Evolutionary conservation across 2,797 vertebrate species (phyloP), one percentile per base, ranked within the genome.

Genomic region (Tokudaia muenninki): DNA sequence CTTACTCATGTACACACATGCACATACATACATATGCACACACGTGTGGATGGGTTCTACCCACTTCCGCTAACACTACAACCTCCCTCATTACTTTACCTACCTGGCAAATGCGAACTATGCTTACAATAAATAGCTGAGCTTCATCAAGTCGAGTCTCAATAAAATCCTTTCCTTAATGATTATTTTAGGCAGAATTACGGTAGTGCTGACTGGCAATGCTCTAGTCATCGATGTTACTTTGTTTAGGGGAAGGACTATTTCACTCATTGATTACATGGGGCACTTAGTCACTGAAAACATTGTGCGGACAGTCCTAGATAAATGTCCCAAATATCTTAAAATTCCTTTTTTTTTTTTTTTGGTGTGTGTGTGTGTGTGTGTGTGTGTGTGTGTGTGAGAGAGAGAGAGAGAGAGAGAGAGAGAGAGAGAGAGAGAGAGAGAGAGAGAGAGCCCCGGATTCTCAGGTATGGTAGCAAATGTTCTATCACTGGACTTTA

Each of bases 231-330:
- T 77, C 67, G 63, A 50, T 52, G n/a, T 70, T 63, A 47, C 75
- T 44, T 75, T 75, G 37, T 44, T 75, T 44, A 75, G 8, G 22
- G 74, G 41, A 75, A 75, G 41, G 4, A 94, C 47, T 29, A 89
- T 79, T 92, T 63, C 41, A 34, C 13, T 24, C 55, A n/a, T 10
- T 91, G 65, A 81, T 70, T 57, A 82, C 50, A 50, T n/a, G 24
- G 67, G 74, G 67, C 78, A 63, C 37, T 87, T 90, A 82, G 70
- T 94, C 52, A 77, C 9, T 61, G 86, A 90, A 90, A 94, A 87
- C 75, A 79, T 1, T 47, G 52, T 65, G 24, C 21, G 70, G 50
- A 75, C 19, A 81, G 59, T 75, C 86, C 57, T 78, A n/a, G 50
- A 29, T 93, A 90, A 90, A 70, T 4, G 37, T 81, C 75, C 61